A percentile compares a stretch with the other conserved stretches of the same genome.
Evolutionary conservation across 2,797 vertebrate genomes (phyloP).

Genomic region (Leucoraja ocellata): DNA sequence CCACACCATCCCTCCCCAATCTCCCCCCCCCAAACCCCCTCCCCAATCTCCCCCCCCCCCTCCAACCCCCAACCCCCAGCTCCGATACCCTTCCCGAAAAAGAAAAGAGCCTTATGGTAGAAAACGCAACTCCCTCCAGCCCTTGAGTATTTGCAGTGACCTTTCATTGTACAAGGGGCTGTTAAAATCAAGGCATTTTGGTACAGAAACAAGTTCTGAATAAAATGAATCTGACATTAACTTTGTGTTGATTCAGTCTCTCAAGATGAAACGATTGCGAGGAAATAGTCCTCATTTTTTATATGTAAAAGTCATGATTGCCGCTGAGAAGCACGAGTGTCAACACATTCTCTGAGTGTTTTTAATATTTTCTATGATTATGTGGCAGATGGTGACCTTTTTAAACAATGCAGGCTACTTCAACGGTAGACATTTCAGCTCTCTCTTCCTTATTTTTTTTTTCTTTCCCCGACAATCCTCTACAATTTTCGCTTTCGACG

Average conservation of each 20-base stretch:
- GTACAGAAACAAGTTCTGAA: background rate
- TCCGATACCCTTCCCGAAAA: background rate
- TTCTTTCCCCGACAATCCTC: constrained; percentile 45
- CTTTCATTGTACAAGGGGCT: constrained; percentile 19
- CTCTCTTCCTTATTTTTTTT: constrained; percentile 42
- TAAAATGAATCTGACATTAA: constrained; percentile 34
- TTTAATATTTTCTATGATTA: constrained; percentile 33
- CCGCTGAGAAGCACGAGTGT: constrained; percentile 15
- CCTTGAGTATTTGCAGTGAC: background rate
- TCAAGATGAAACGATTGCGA: background rate
- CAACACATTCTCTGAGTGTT: constrained; percentile 8
- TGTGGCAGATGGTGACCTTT: constrained; percentile 34
- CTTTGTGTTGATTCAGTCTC: constrained; percentile 31
- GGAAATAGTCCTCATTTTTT: background rate
- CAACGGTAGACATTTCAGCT: constrained; percentile 34
- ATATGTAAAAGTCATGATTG: background rate
- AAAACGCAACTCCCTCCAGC: background rate
- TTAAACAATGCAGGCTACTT: constrained; percentile 25
- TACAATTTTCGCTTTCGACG: constrained; percentile 52
- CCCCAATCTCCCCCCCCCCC: too few relatives aligned
- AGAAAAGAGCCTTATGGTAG: background rate
- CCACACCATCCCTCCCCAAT: background rate
- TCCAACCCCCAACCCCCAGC: background rate
- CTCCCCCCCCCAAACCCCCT: too few relatives aligned
- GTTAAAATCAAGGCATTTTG: constrained; percentile 16